A percentile compares a stretch with the other conserved stretches of the same genome.
These are phyloP conservation scores for Luidia sarsii DNA, from an alignment of 53 echinoderm and acorn worm genomes.

Conservation along the genomic window DNA sequence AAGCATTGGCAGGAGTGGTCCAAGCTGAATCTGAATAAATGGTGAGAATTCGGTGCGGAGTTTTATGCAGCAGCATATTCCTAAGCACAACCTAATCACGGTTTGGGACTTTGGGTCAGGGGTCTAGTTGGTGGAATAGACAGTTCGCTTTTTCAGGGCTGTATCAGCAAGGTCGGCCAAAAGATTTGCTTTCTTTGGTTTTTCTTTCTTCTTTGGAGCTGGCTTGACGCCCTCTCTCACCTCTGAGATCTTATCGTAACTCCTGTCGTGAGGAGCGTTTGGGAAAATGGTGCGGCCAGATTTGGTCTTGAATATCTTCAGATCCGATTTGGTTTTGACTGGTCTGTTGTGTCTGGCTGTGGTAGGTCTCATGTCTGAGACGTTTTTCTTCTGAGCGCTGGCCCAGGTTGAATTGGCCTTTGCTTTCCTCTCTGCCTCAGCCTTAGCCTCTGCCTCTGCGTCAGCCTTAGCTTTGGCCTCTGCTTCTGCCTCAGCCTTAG, in stretches of 20 bases:
- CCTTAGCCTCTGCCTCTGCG: background rate
- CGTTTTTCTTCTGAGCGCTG: background rate
- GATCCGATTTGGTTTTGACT: slow-evolving; percentile 21
- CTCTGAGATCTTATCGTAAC: slow-evolving; percentile 51
- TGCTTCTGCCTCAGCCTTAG: background rate
- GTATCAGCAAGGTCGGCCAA: slow-evolving; percentile 20
- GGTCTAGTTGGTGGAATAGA: slow-evolving; percentile 26
- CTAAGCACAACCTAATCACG: no score
- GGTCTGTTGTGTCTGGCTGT: background rate
- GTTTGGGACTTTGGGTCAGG: no score
- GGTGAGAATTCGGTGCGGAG: no score
- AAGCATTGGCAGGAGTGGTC: no score
- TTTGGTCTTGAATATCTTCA: slow-evolving; percentile 57
- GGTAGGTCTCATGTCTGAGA: background rate
- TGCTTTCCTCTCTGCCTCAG: background rate
- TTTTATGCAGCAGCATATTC: no score
- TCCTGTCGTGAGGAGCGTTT: slow-evolving; percentile 43
- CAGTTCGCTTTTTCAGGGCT: slow-evolving; percentile 16
- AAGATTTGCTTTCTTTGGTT: background rate
- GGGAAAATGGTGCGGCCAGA: slow-evolving; percentile 64
- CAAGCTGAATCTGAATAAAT: no score
- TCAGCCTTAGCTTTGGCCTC: background rate
- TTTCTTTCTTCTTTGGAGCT: no score
- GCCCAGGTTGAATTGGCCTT: slow-evolving; percentile 26
- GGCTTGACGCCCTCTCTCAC: slow-evolving; percentile 46